Conservation (phyloP, 2,888 invertebrate species). For the Patella caerulea region DNA sequence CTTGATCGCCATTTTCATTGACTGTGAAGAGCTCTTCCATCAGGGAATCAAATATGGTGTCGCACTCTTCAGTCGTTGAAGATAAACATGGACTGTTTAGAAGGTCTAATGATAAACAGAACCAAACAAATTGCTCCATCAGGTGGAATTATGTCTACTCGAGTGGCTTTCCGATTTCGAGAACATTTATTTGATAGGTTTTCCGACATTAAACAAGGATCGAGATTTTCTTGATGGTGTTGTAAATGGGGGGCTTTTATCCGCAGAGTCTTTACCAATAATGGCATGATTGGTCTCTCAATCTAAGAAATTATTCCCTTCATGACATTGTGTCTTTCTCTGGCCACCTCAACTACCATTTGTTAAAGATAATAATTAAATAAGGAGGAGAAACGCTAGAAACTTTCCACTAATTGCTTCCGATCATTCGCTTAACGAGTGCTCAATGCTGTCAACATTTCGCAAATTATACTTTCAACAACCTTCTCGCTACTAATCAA, state of each 20-base stretch:
- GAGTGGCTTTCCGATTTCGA: background rate
- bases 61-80: background rate
- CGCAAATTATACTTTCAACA: slow-evolving; percentile 30
- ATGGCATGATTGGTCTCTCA: slow-evolving; percentile 33
- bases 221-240: background rate
- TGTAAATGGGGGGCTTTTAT: background rate
- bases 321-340: slow-evolving; percentile 23
- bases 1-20: background rate
- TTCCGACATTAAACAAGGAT: slow-evolving; percentile 1
- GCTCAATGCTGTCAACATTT: slow-evolving; percentile 17
- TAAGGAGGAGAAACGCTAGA: slow-evolving; percentile 14
- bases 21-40: background rate
- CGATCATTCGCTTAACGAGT: slow-evolving; percentile 23
- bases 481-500: slow-evolving; percentile 31
- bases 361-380: background rate
- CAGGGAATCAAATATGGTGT: background rate
- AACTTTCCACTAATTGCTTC: slow-evolving; percentile 30
- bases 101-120: slow-evolving; percentile 5
- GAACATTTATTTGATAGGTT: background rate
- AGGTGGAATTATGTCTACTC: background rate
- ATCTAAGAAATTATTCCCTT: slow-evolving; percentile 35
- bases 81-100: background rate
- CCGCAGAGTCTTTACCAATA: slow-evolving; percentile 8
- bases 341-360: slow-evolving; percentile 14
- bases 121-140: slow-evolving; percentile 3